A percentile compares a stretch with the other conserved stretches of the same genome.
These are phyloP conservation scores for Erebia aethiops DNA, from an alignment of 2,888 invertebrate species.

Conservation along the genomic window DNA sequence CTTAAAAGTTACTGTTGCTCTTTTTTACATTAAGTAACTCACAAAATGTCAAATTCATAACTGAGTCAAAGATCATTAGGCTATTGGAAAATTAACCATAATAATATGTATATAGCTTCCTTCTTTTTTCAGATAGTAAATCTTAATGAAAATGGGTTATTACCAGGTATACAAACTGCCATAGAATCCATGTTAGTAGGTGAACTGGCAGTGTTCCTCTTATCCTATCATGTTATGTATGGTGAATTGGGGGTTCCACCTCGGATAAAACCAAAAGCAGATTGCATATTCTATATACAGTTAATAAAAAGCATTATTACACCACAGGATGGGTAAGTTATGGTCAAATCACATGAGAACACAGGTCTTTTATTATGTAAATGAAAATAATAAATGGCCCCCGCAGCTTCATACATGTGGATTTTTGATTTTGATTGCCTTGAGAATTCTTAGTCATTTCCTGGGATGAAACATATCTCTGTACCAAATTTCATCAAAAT, in stretches of 20 bases:
- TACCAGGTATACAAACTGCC: constrained; percentile 88
- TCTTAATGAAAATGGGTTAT: constrained; percentile 66
- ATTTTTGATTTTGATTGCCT: too few species aligned
- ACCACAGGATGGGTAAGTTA: constrained; percentile 57
- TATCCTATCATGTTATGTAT: constrained; percentile 89
- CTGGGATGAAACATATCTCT: too few species aligned
- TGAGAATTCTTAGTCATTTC: neutral
- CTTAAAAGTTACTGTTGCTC: too few species aligned
- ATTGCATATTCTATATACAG: constrained; percentile 89
- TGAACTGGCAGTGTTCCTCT: constrained; percentile 90
- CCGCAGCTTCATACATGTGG: too few species aligned
- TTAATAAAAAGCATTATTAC: constrained; percentile 83
- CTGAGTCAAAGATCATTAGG: too few species aligned
- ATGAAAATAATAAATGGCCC: too few species aligned
- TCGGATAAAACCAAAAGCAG: constrained; percentile 88
- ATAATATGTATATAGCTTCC: neutral
- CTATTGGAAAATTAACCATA: neutral
- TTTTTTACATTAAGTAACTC: too few species aligned
- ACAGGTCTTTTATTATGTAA: neutral
- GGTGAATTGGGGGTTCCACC: constrained; percentile 90
- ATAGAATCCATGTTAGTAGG: constrained; percentile 90
- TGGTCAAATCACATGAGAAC: neutral
- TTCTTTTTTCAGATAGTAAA: constrained; percentile 62
- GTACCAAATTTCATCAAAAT: too few species aligned
- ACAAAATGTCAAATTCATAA: too few species aligned